A percentile compares a stretch with the other conserved stretches of the same genome.
phyloP scores from a whole-genome alignment of 2,888 invertebrate genomes.

The Cephus pulcher region DNA sequence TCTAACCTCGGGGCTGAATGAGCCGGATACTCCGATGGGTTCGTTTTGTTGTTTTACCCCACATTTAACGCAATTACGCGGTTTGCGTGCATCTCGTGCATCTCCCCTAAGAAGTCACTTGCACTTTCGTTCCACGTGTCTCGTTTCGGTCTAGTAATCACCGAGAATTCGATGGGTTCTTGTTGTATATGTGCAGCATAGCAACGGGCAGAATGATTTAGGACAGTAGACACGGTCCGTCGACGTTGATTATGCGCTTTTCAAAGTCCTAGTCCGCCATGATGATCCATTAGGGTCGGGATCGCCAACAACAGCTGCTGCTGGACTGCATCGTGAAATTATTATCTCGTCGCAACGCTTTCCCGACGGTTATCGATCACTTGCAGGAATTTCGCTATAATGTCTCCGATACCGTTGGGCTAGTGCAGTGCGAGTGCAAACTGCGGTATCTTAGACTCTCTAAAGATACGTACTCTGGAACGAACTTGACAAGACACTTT shows the following conservation, averaged over 20 bases:
- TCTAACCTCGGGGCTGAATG: neutral
- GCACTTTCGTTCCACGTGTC: neutral
- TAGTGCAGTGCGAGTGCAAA: neutral
- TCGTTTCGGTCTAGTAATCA: neutral
- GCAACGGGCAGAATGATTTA: neutral
- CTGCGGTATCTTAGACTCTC: neutral
- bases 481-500: neutral
- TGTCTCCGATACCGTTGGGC: no score
- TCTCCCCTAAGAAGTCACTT: neutral
- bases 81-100: neutral
- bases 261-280: constrained; percentile 1
- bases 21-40: neutral
- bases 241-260: neutral
- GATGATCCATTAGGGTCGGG: neutral
- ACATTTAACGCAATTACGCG: neutral
- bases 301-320: neutral
- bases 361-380: neutral
- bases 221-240: neutral
- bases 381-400: neutral
- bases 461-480: neutral
- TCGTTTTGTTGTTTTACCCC: neutral
- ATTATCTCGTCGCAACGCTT: neutral
- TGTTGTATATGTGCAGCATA: neutral
- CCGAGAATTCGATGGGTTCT: neutral
- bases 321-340: neutral